A percentile compares a stretch with the other conserved stretches of the same genome.
These are phyloP conservation scores for Tipula lateralis DNA, from an alignment of 2,888 invertebrate species.

Conservation along the genomic window DNA sequence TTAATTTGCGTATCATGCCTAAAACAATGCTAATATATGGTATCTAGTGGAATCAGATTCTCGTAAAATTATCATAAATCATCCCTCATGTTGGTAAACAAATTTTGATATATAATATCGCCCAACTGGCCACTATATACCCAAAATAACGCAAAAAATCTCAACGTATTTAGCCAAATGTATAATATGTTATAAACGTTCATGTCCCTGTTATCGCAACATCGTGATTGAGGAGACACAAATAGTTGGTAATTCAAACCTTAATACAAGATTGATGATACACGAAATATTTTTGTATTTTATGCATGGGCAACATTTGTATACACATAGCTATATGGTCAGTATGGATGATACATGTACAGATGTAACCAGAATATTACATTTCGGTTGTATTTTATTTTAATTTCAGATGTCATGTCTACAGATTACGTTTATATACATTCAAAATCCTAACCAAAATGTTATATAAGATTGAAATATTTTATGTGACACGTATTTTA, in stretches of 20 bases:
- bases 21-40: too few relatives aligned
- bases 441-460: background rate
- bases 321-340: background rate
- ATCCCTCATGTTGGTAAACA: too few relatives aligned
- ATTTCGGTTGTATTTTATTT: background rate
- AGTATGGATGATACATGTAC: background rate
- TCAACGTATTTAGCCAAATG: too few relatives aligned
- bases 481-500: background rate
- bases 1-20: too few relatives aligned
- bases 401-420: background rate
- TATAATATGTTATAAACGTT: too few relatives aligned
- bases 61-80: too few relatives aligned
- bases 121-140: too few relatives aligned
- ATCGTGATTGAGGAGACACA: background rate
- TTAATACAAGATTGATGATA: background rate
- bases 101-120: too few relatives aligned
- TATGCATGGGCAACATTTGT: background rate
- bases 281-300: background rate
- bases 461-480: conserved; percentile 12
- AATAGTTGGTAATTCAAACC: background rate
- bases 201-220: background rate
- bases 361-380: background rate
- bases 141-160: too few relatives aligned
- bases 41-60: too few relatives aligned
- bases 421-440: background rate